Conservation (phyloP, 2,888 invertebrate genomes). For the Isotomurus palustris region DNA sequence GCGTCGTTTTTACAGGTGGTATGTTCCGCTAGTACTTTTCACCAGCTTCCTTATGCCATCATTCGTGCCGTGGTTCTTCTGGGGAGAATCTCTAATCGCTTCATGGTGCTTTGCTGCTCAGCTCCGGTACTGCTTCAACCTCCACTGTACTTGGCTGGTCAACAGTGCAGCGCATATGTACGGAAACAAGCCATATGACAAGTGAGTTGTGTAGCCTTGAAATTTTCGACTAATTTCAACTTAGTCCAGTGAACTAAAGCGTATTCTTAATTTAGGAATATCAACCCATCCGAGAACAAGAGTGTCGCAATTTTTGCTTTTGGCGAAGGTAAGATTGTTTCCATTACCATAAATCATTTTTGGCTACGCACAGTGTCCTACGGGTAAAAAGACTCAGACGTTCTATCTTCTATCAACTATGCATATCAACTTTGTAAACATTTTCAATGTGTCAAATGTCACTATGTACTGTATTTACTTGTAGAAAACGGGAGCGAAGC, state of each 20-base stretch:
- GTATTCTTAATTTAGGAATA: conserved; percentile 56
- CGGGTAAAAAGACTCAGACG: no score
- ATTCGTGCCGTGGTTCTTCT: conserved; percentile 62
- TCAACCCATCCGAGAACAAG: conserved; percentile 73
- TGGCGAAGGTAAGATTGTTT: no score
- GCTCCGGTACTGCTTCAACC: conserved; percentile 58
- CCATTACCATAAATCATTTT: no score
- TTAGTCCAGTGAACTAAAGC: not conserved
- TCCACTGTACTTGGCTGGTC: conserved; percentile 75
- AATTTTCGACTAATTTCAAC: not conserved
- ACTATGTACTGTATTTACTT: no score
- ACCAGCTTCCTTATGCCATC: conserved; percentile 60
- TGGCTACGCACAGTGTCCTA: no score
- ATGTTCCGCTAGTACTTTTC: conserved; percentile 58
- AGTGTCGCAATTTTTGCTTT: conserved; percentile 65
- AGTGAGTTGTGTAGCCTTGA: conserved; percentile 36
- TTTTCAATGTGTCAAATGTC: no score
- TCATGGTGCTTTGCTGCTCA: conserved; percentile 61
- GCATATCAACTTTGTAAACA: no score
- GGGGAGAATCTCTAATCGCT: conserved; percentile 61
- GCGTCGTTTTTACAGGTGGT: conserved; percentile 66
- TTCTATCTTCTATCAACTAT: no score
- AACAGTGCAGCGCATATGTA: conserved; percentile 76
- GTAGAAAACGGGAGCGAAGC: no score
- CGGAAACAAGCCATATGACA: conserved; percentile 72